Percentiles rank a stretch among this genome's conserved stretches.
These are phyloP conservation scores for Sebastes paucispinis DNA, from an alignment of 2,797 vertebrate species.

Conservation along the genomic window DNA sequence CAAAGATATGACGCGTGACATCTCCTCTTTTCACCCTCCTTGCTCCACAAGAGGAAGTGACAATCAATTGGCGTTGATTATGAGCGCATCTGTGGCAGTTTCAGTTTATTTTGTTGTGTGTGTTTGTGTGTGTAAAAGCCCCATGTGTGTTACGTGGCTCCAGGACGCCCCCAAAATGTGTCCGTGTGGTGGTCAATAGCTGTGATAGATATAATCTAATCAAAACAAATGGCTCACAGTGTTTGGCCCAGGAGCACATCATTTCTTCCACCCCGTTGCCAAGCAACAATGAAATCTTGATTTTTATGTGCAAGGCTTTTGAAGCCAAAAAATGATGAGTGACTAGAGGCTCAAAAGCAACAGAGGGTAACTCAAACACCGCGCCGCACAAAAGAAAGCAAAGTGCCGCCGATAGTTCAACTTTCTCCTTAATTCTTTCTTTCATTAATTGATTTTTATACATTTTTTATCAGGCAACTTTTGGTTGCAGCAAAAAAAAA, in stretches of 20 bases:
- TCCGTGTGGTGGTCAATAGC: neutral
- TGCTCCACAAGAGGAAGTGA: constrained; percentile 18
- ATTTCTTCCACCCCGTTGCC: constrained; percentile 70
- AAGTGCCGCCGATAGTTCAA: neutral
- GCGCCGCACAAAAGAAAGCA: neutral
- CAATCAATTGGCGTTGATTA: neutral
- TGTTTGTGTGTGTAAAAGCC: neutral
- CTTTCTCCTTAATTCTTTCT: neutral
- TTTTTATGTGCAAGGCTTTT: constrained; percentile 47
- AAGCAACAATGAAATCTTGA: constrained; percentile 75
- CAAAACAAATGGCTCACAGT: constrained; percentile 60
- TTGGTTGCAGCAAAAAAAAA: neutral
- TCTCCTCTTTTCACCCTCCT: neutral
- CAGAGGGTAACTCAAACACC: constrained; percentile 20
- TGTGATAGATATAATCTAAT: constrained; percentile 54
- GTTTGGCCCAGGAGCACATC: constrained; percentile 51
- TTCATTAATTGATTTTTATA: neutral
- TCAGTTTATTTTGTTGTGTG: neutral
- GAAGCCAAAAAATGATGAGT: constrained; percentile 41
- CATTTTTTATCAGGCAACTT: neutral
- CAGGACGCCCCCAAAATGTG: neutral
- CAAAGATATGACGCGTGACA: too few species aligned
- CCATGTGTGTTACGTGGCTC: neutral
- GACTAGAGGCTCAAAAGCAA: constrained; percentile 33
- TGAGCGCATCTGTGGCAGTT: neutral